Conservation (phyloP, 1,140 invertebrate genomes). For the Danaus plexippus region DNA sequence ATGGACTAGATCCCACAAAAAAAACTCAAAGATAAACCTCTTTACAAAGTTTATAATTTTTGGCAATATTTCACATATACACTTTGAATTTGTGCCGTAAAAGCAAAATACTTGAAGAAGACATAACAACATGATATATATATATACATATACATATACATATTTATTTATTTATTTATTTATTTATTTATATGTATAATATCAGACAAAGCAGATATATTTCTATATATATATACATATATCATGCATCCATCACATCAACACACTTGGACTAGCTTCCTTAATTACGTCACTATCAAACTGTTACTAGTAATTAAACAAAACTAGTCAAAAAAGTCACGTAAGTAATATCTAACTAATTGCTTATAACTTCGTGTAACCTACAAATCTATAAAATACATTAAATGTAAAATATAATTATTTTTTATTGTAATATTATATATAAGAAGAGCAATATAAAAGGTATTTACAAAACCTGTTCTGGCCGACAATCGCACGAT, state of each 20-base stretch:
- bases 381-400: conserved; percentile 36
- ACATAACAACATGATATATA: too few relatives aligned
- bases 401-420: conserved; percentile 38
- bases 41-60: conserved; percentile 52
- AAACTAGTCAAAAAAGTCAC: conserved; percentile 62
- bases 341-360: conserved; percentile 45
- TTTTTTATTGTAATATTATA: conserved; percentile 31
- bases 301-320: conserved; percentile 63
- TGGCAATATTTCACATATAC: conserved; percentile 49
- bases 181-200: conserved; percentile 15
- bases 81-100: conserved; percentile 30
- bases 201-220: conserved; percentile 47
- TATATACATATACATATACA: too few relatives aligned
- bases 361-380: conserved; percentile 46
- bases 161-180: conserved; percentile 3
- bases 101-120: conserved; percentile 28
- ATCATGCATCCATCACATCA: conserved; percentile 56
- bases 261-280: conserved; percentile 69
- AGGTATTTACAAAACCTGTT: conserved; percentile 33
- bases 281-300: conserved; percentile 65
- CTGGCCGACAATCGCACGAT: conserved; percentile 20
- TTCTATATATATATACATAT: conserved; percentile 55
- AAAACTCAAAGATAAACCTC: conserved; percentile 35
- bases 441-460: conserved; percentile 29
- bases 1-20: conserved; percentile 68